phyloP scores from a whole-genome alignment of 2,113 vertebrate genomes.

The Pelecanus crispus region DNA sequence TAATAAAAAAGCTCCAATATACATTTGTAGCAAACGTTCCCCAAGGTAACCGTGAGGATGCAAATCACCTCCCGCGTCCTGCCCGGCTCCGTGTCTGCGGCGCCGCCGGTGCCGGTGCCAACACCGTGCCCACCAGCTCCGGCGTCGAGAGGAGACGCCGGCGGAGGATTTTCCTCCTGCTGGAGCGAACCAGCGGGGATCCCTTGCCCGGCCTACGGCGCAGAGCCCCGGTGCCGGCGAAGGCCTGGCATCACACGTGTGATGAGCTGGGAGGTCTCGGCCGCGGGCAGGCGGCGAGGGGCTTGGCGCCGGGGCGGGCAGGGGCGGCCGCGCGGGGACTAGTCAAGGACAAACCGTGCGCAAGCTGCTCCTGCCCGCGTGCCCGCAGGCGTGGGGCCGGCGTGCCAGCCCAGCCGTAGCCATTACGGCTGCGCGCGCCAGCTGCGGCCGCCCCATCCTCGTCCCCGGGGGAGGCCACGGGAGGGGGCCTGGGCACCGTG shows the following conservation, averaged over 20 bases:
- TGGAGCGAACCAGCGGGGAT: accelerated
- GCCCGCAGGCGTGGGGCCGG: conserved; percentile 22
- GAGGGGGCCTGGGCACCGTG: not conserved
- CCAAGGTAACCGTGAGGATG: conserved; percentile 33
- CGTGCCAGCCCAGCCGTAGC: conserved; percentile 55
- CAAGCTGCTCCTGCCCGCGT: conserved; percentile 33
- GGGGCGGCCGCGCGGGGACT: not conserved
- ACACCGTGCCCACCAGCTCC: not conserved
- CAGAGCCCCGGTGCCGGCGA: not conserved
- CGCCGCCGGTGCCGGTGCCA: not conserved
- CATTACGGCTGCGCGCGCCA: conserved; percentile 42
- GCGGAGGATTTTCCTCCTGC: accelerated
- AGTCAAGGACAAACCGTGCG: conserved; percentile 32
- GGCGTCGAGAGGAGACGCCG: not conserved
- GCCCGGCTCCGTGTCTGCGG: not conserved
- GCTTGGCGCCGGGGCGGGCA: not conserved
- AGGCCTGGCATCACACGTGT: not conserved
- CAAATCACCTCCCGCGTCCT: not conserved
- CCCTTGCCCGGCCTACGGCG: accelerated
- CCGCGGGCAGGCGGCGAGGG: not conserved
- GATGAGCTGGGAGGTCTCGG: not conserved
- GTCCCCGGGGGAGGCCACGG: not conserved
- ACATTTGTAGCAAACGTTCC: conserved; percentile 59
- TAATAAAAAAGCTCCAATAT: conserved; percentile 69
- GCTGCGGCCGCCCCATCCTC: conserved; percentile 20